Evolutionary conservation across 2,113 vertebrate species (phyloP).

Genomic region (Python bivittatus): DNA sequence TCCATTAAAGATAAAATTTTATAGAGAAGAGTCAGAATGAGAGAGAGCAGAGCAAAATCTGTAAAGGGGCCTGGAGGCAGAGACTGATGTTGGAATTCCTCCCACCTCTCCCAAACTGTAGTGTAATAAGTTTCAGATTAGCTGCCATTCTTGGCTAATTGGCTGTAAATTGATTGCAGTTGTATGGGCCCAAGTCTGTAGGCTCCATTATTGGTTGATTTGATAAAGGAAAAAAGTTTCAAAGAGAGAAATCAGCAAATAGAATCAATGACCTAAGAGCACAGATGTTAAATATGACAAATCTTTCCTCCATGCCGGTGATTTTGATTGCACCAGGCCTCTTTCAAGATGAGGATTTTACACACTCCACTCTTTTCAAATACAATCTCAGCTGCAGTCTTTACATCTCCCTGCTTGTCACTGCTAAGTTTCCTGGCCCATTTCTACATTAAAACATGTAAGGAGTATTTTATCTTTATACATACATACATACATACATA

Average conservation of each 20-base stretch:
- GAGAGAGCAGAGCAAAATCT: not conserved
- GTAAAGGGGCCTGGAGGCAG: not conserved
- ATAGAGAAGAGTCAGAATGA: not conserved
- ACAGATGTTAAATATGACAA: not conserved
- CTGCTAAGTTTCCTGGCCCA: not conserved
- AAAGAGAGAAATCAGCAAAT: not conserved
- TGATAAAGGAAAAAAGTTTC: not conserved
- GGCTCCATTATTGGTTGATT: not conserved
- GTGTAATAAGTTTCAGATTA: not conserved
- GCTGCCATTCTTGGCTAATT: not conserved
- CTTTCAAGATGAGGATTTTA: constrained; percentile 2
- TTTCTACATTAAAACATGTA: not conserved
- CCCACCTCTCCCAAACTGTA: not conserved
- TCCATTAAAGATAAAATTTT: not conserved
- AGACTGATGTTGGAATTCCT: not conserved
- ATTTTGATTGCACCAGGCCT: constrained; percentile 10
- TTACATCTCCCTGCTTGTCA: constrained; percentile 7
- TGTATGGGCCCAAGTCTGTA: not conserved
- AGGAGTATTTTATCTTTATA: not conserved
- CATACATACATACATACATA: too few relatives aligned
- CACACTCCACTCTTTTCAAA: not conserved
- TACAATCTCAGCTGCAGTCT: not conserved
- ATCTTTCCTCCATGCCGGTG: not conserved
- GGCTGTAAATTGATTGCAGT: not conserved
- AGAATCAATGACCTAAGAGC: not conserved